phyloP scores from a whole-genome alignment of 1,140 invertebrate species.

The Mesaphorura yosii region DNA sequence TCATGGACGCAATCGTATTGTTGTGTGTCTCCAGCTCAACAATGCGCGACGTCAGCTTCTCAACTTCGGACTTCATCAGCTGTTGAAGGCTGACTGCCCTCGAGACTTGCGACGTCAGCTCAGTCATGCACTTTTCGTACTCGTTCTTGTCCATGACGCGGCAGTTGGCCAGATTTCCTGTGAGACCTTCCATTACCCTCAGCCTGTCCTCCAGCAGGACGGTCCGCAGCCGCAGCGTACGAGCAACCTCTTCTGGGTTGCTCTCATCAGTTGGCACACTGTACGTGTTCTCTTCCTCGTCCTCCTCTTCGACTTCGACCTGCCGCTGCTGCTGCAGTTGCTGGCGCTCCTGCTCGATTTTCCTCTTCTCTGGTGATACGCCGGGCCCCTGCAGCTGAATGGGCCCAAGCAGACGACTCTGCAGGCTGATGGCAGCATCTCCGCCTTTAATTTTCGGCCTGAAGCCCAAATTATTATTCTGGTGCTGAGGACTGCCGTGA shows the following conservation, averaged over 20 bases:
- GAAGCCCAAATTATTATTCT: too few species aligned
- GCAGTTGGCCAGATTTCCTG: conserved; percentile 19
- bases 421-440: too few species aligned
- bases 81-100: conserved; percentile 23
- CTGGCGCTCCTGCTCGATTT: too few species aligned
- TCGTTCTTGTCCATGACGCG: conserved; percentile 19
- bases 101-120: conserved; percentile 24
- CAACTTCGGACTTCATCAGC: conserved; percentile 27
- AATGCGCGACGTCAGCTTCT: conserved; percentile 26
- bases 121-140: conserved; percentile 24
- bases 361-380: too few species aligned
- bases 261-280: too few species aligned
- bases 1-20: conserved; percentile 30
- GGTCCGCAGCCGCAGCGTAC: neutral
- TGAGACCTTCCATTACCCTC: conserved; percentile 21
- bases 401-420: too few species aligned
- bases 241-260: neutral
- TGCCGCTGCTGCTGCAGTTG: too few species aligned
- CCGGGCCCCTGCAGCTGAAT: too few species aligned
- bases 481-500: too few species aligned
- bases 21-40: conserved; percentile 28
- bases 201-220: conserved; percentile 15
- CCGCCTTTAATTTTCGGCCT: too few species aligned
- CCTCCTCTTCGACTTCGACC: too few species aligned
- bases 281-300: too few species aligned